These are phyloP conservation scores for Diplogasteroides magnus DNA, from an alignment of 1,140 invertebrate genomes.

Conservation along the genomic window DNA sequence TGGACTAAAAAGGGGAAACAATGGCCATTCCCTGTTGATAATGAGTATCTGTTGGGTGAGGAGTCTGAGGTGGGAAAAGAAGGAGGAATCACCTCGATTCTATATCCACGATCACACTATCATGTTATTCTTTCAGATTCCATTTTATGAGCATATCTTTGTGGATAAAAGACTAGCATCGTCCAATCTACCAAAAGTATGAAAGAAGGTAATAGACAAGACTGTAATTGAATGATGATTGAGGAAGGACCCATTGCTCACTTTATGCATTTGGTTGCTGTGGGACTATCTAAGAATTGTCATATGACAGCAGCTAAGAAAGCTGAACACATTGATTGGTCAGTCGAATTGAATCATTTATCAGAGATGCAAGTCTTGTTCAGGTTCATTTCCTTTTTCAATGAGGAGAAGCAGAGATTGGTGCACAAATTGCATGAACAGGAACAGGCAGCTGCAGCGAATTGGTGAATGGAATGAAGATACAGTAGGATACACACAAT, in stretches of 20 bases:
- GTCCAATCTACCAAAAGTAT: constrained; percentile 70
- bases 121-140: constrained; percentile 60
- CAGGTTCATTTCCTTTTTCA: constrained; percentile 67
- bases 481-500: neutral
- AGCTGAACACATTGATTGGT: constrained; percentile 82
- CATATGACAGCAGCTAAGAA: constrained; percentile 81
- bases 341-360: constrained; percentile 61
- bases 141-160: constrained; percentile 90
- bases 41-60: constrained; percentile 65
- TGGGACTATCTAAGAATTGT: constrained; percentile 88
- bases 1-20: constrained; percentile 90
- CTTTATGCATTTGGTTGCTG: constrained; percentile 82
- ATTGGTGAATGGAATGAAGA: constrained; percentile 11
- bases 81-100: constrained; percentile 59
- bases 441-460: constrained; percentile 28
- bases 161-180: constrained; percentile 70
- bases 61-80: constrained; percentile 64
- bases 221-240: neutral
- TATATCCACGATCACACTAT: neutral
- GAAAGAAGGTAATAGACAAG: no score
- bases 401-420: constrained; percentile 55
- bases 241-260: constrained; percentile 75
- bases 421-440: constrained; percentile 33
- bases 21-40: constrained; percentile 93
- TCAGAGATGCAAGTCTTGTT: neutral